Evolutionary conservation across 2,113 vertebrate genomes (phyloP).

Genomic region (Callithrix jacchus): DNA sequence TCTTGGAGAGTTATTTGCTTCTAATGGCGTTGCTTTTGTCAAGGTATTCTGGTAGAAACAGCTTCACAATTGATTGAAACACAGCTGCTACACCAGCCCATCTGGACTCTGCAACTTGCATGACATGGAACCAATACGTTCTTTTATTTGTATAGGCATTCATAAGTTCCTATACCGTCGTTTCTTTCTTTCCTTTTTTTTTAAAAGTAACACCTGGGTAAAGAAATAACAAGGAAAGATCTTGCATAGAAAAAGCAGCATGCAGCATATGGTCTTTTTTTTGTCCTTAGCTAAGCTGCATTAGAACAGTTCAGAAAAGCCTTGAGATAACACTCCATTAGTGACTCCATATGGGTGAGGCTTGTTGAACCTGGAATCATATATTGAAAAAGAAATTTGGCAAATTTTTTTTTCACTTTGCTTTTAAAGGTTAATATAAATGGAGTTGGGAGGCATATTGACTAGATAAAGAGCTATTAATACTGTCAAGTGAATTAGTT

Average conservation of each 20-base stretch:
- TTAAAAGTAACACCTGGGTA: slow-evolving; percentile 48
- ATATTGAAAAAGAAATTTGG: slow-evolving; percentile 47
- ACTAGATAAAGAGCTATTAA: slow-evolving; percentile 17
- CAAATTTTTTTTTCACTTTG: background rate
- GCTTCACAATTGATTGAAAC: slow-evolving; percentile 57
- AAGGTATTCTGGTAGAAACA: slow-evolving; percentile 54
- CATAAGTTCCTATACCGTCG: slow-evolving; percentile 1
- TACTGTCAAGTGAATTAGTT: slow-evolving; percentile 28
- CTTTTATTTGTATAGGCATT: slow-evolving; percentile 47
- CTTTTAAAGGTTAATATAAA: slow-evolving; percentile 42
- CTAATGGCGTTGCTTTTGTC: slow-evolving; percentile 41
- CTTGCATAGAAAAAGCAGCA: slow-evolving; percentile 46
- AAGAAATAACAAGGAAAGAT: slow-evolving; percentile 57
- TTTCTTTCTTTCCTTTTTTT: background rate
- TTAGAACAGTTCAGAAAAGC: slow-evolving; percentile 50
- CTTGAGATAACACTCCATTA: slow-evolving; percentile 45
- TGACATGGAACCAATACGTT: slow-evolving; percentile 35
- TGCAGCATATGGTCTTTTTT: slow-evolving; percentile 12
- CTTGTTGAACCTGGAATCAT: slow-evolving; percentile 25
- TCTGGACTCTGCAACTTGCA: slow-evolving; percentile 50
- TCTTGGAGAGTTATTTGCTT: slow-evolving; percentile 35
- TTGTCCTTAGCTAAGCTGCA: background rate
- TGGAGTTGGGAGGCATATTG: background rate
- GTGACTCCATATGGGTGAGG: slow-evolving; percentile 12
- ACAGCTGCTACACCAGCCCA: slow-evolving; percentile 60